These are phyloP conservation scores for Ditula angustiorana DNA, from an alignment of 2,888 invertebrate genomes.

Conservation along the genomic window DNA sequence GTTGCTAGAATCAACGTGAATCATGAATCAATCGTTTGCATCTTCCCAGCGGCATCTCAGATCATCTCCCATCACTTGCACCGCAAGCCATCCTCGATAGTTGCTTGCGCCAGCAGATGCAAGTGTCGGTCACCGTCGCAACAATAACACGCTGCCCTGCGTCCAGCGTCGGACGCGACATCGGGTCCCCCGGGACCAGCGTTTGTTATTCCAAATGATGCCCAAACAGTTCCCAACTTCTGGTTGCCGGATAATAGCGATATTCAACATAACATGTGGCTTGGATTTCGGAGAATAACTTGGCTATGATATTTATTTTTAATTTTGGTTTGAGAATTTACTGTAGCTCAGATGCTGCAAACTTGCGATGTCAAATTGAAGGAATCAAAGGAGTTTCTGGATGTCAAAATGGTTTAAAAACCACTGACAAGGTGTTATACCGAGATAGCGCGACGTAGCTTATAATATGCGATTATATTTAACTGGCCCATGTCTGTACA, in stretches of 20 bases:
- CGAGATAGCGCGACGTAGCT: no score
- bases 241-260: slow-evolving; percentile 35
- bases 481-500: no score
- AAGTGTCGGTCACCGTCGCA: slow-evolving; percentile 60
- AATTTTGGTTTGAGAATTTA: slow-evolving; percentile 9
- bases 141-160: slow-evolving; percentile 49
- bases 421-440: no score
- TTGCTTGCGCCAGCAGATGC: slow-evolving; percentile 75
- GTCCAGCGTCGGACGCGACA: slow-evolving; percentile 38
- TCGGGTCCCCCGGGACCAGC: slow-evolving; percentile 48
- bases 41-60: background rate
- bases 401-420: no score
- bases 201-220: slow-evolving; percentile 69
- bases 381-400: no score
- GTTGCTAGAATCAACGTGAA: no score
- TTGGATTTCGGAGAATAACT: slow-evolving; percentile 28
- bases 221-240: slow-evolving; percentile 37
- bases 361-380: background rate
- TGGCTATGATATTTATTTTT: slow-evolving; percentile 20
- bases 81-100: slow-evolving; percentile 48
- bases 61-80: slow-evolving; percentile 40
- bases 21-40: no score
- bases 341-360: background rate
- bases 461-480: no score
- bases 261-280: slow-evolving; percentile 23